Conservation (phyloP, 1,140 invertebrate genomes). For the Anastrepha ludens region DNA sequence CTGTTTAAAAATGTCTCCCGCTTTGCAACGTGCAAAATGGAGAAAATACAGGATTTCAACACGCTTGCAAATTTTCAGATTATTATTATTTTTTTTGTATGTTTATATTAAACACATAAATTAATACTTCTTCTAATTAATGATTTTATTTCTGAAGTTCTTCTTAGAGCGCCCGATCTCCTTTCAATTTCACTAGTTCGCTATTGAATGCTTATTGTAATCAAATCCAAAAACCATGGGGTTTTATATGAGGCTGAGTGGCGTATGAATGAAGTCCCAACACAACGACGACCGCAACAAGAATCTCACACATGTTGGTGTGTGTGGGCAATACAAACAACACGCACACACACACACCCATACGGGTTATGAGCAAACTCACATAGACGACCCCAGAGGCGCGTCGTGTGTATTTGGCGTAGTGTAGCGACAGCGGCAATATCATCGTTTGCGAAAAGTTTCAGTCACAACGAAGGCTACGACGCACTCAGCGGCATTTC, state of each 20-base stretch:
- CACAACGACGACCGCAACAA: background rate
- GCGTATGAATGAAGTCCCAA: background rate
- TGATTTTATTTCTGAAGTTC: background rate
- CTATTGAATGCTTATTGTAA: constrained; percentile 15
- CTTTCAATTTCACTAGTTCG: constrained; percentile 45
- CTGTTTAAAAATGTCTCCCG: background rate
- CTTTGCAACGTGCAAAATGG: background rate
- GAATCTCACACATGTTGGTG: background rate
- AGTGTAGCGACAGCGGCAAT: background rate
- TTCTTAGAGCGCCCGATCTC: constrained; percentile 10
- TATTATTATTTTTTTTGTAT: background rate
- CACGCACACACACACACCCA: background rate
- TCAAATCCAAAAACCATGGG: background rate
- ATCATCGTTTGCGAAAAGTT: background rate
- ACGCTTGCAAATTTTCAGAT: background rate
- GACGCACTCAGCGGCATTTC: background rate
- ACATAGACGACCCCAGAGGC: background rate
- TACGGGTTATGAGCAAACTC: background rate
- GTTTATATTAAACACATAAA: background rate
- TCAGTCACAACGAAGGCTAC: background rate
- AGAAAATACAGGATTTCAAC: background rate
- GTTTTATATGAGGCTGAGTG: background rate
- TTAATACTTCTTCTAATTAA: background rate
- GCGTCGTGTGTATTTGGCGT: background rate
- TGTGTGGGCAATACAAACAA: background rate